phyloP scores from a whole-genome alignment of 2,797 vertebrate species.

The Pangasius macronema region DNA sequence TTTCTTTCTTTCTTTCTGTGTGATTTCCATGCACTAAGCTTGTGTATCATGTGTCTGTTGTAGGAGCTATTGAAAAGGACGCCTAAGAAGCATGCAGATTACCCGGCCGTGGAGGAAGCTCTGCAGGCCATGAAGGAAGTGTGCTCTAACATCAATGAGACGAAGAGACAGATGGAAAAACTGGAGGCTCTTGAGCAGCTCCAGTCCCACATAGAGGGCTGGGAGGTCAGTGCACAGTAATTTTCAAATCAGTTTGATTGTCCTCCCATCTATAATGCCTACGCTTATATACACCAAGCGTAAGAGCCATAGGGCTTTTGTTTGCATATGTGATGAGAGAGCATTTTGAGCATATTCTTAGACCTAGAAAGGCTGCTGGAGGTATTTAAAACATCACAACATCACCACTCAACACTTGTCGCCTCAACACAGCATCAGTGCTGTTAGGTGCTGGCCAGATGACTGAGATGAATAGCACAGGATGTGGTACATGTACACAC shows the following conservation, averaged over 20 bases:
- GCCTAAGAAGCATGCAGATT: conserved; percentile 90
- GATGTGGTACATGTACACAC: conserved; percentile 12
- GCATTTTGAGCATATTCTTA: not conserved
- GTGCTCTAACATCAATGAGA: conserved; percentile 98
- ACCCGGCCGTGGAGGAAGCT: conserved; percentile 89
- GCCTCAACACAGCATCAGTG: not conserved
- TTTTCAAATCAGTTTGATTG: not conserved
- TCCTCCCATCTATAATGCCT: not conserved
- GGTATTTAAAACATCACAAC: not conserved
- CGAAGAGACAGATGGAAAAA: conserved; percentile 99
- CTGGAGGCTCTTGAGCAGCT: conserved; percentile 96
- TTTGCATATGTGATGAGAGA: too few relatives aligned
- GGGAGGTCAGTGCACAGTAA: conserved; percentile 84
- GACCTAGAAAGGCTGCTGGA: not conserved
- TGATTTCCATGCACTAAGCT: not conserved
- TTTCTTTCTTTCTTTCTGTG: not conserved
- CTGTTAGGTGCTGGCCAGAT: not conserved
- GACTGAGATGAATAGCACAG: conserved; percentile 27
- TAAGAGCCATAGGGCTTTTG: not conserved
- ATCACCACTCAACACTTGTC: not conserved
- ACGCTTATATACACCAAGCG: too few relatives aligned
- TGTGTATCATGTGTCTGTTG: not conserved
- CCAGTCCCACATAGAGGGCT: conserved; percentile 98
- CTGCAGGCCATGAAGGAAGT: conserved; percentile 97
- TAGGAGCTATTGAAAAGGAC: conserved; percentile 96